Base-by-base conservation (phyloP, 2,888 invertebrate genomes). In the Tuta absoluta region DNA sequence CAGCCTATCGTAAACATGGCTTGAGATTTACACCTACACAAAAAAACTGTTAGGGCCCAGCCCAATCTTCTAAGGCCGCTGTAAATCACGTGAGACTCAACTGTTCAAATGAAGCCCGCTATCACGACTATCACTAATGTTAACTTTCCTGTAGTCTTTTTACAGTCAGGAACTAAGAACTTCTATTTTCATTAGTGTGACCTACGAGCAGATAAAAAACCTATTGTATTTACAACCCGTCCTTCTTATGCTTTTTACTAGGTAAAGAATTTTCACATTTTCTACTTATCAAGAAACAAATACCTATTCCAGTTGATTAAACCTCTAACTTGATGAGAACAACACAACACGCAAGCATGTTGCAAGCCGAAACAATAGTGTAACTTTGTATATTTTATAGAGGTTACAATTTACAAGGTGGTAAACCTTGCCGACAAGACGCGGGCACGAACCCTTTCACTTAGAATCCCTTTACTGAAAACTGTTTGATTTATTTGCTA, bases 11-110 rank as follows among this genome's bases (percentile, higher is more conserved):
- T 90, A 89, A 91, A 90, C 73, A 73, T 71, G 78, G 77, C 73
- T 77, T 80, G 82, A 87, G 88, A 89, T 90, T 90, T 89, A 90
- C 81, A 85, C 87, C 81, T 82, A 90, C 89, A 89, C 89, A 91
- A 89, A 90, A 90, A 90, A 87, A 87, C 90, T 84, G 88, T 90
- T 90, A 90, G 81, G 75, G 73, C 76, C 75, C 75, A 75, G 73
- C 76, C 85, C 82, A 87, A 86, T 86, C 85, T 81, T 80, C 75
- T 69, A 74, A 76, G 77, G 74, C 73, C 69, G 79, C 74, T 79
- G 78, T 86, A 82, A 84, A 84, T 80, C 79, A 77, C 1, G 23
- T 11, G 76, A 73, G 73, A 76, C 72, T 76, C 78, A 82, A 64
- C 64, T 24, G 37, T n/a, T 24, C 58, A 11, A 23, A 23, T 23